A percentile compares a stretch with the other conserved stretches of the same genome.
phyloP scores from a whole-genome alignment of 2,888 invertebrate species.

The Zaprionus obscuricornis region DNA sequence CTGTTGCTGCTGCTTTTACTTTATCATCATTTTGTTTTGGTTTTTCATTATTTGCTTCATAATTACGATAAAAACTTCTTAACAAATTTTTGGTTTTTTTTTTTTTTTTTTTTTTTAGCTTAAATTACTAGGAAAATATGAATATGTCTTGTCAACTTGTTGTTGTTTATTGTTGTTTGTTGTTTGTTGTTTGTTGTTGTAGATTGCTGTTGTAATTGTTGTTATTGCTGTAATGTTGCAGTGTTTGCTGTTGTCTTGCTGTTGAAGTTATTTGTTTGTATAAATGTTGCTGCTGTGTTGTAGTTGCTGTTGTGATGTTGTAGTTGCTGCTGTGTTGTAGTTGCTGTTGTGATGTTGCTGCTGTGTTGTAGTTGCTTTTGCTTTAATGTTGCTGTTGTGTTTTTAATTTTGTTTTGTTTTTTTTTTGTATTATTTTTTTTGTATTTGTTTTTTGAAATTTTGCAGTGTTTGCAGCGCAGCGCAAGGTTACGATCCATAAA shows the following conservation, averaged over 20 bases:
- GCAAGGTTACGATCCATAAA: conserved; percentile 63
- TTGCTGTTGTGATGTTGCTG: conserved; percentile 23
- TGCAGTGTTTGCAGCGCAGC: too few species aligned
- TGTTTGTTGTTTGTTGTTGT: conserved; percentile 12
- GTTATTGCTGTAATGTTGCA: conserved; percentile 15
- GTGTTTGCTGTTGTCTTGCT: conserved; percentile 10
- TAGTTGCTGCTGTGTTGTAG: background rate
- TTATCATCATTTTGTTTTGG: background rate
- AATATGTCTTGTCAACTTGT: conserved; percentile 71
- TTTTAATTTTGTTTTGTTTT: too few species aligned
- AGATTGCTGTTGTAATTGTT: background rate
- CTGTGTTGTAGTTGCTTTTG: conserved; percentile 11
- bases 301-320: conserved; percentile 5
- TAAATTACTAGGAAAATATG: conserved; percentile 59
- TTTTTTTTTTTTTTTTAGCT: too few species aligned
- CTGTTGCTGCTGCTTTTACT: too few species aligned
- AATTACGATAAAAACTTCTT: conserved; percentile 54
- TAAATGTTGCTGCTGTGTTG: conserved; percentile 12
- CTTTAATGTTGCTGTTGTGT: too few species aligned
- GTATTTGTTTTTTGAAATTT: too few species aligned
- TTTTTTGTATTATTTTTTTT: too few species aligned
- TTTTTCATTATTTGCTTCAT: too few species aligned
- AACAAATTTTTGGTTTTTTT: conserved; percentile 36
- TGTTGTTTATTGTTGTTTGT: conserved; percentile 22
- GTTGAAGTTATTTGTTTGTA: too few species aligned